A percentile compares a stretch with the other conserved stretches of the same genome.
Evolutionary conservation across 2,797 vertebrate species (phyloP).

Genomic region (Cygnus olor): DNA sequence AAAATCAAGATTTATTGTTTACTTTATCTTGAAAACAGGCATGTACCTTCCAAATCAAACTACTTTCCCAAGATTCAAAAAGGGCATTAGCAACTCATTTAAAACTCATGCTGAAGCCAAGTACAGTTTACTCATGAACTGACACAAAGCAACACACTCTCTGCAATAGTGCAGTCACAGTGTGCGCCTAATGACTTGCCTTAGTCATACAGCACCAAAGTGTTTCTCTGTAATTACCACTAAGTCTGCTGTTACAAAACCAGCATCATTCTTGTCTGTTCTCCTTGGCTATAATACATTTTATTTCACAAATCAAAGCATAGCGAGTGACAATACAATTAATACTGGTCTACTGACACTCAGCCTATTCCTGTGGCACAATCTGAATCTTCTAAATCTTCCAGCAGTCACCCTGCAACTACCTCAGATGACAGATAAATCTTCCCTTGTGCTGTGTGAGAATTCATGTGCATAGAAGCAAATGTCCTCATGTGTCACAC

Average conservation of each 20-base stretch:
- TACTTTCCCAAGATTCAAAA: background rate
- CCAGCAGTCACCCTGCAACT: background rate
- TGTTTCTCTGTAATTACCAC: background rate
- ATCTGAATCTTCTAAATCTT: background rate
- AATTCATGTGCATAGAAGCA: background rate
- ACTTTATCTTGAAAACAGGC: background rate
- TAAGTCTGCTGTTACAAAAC: background rate
- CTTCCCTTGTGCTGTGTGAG: background rate
- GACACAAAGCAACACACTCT: background rate
- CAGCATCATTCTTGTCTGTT: background rate
- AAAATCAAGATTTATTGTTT: background rate
- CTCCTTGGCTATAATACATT: background rate
- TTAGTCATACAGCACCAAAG: background rate
- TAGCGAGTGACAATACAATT: background rate
- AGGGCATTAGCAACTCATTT: background rate
- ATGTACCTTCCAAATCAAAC: background rate
- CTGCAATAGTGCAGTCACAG: background rate
- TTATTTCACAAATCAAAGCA: background rate
- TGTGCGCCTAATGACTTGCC: background rate
- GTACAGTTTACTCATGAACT: background rate
- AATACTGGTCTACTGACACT: background rate
- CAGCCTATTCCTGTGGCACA: background rate
- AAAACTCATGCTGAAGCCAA: background rate
- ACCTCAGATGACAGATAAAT: conserved; percentile 1
- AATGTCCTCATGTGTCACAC: background rate